Percentiles rank a stretch among this genome's conserved stretches.
Conservation (phyloP, 2,113 vertebrate species). For the Esox niger region DNA sequence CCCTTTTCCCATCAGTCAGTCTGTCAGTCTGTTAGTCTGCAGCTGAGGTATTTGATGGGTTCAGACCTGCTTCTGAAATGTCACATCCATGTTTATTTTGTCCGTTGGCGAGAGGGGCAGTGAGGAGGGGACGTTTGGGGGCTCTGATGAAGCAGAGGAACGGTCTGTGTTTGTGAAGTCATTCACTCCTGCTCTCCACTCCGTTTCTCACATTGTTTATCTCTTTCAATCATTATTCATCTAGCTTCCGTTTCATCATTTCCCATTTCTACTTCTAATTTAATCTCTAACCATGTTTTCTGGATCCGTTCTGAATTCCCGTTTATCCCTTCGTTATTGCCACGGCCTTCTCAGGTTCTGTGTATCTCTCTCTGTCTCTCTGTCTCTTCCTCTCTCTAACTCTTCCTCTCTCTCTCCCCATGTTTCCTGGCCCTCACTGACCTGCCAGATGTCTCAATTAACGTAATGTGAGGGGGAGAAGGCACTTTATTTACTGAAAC, state of each 20-base stretch:
- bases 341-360: conserved; percentile 10
- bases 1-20: too few species aligned
- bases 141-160: not conserved
- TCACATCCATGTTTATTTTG: conserved; percentile 18
- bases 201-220: not conserved
- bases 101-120: not conserved
- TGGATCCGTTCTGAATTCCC: conserved; percentile 11
- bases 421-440: conserved; percentile 3
- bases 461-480: conserved; percentile 24
- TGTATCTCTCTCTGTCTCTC: not conserved
- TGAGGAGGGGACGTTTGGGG: not conserved
- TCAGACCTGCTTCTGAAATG: conserved; percentile 19
- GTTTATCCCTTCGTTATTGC: conserved; percentile 18
- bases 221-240: conserved; percentile 5
- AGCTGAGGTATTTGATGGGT: not conserved
- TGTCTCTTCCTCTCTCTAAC: not conserved
- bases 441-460: conserved; percentile 39
- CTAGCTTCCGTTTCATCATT: conserved; percentile 27
- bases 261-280: conserved; percentile 2
- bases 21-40: conserved; percentile 1
- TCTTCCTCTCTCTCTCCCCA: not conserved
- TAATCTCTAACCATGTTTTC: not conserved
- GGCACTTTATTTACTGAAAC: conserved; percentile 41
- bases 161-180: not conserved
- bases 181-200: not conserved